Percentiles rank a stretch among this genome's conserved stretches.
phyloP scores from a whole-genome alignment of 2,888 invertebrate genomes.

The Sinelater perroti region DNA sequence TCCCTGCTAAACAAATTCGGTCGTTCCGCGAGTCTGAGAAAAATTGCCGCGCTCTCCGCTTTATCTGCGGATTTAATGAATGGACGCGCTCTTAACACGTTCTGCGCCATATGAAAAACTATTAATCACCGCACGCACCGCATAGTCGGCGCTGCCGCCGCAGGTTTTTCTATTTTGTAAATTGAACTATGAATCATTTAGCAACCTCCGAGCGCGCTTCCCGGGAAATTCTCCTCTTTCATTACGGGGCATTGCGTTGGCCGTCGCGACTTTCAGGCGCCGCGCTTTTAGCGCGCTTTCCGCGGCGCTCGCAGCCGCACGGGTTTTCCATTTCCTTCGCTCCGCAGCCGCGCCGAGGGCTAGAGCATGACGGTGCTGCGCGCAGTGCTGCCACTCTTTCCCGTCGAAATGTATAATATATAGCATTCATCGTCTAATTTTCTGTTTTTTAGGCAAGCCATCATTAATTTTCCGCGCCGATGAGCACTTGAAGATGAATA shows the following conservation, averaged over 20 bases:
- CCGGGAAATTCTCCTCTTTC: slow-evolving; percentile 33
- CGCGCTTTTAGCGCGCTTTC: slow-evolving; percentile 39
- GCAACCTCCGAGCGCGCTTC: slow-evolving; percentile 31
- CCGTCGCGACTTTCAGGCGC: slow-evolving; percentile 49
- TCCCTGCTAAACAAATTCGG: slow-evolving; percentile 2
- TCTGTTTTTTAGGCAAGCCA: slow-evolving; percentile 12
- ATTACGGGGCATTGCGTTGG: slow-evolving; percentile 39
- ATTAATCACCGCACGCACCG: slow-evolving; percentile 33
- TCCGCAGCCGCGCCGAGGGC: neutral
- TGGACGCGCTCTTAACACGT: slow-evolving; percentile 30
- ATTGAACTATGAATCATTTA: slow-evolving; percentile 46
- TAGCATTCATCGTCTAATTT: slow-evolving; percentile 17
- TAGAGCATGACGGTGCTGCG: neutral
- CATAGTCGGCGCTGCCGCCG: slow-evolving; percentile 15
- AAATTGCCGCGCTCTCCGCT: slow-evolving; percentile 16
- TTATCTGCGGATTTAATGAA: slow-evolving; percentile 28
- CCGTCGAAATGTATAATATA: slow-evolving; percentile 16
- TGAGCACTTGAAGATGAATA: slow-evolving; percentile 16
- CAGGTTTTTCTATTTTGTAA: slow-evolving; percentile 42
- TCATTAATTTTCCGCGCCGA: slow-evolving; percentile 21
- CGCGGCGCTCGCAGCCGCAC: slow-evolving; percentile 34
- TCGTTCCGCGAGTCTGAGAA: slow-evolving; percentile 8
- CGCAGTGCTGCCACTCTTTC: neutral
- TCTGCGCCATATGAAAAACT: slow-evolving; percentile 29
- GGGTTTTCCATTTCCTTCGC: slow-evolving; percentile 26